phyloP scores from a whole-genome alignment of 2,888 invertebrate genomes.

The Trypoxylon attenuatum region DNA sequence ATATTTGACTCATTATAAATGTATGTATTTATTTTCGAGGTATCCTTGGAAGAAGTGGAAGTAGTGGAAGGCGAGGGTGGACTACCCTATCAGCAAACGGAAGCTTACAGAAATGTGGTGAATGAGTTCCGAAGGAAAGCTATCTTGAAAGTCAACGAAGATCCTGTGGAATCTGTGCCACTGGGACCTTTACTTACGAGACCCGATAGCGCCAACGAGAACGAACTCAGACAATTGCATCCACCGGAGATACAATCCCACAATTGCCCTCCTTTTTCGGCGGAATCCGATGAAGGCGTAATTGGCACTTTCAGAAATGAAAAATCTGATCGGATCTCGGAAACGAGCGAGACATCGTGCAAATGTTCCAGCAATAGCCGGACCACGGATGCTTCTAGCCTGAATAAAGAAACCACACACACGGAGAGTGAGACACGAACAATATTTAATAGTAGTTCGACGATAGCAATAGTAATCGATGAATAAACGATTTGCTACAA shows the following conservation, averaged over 20 bases:
- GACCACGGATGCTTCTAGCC: no score
- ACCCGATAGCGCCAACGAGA: conserved; percentile 49
- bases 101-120: conserved; percentile 51
- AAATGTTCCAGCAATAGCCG: no score
- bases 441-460: no score
- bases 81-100: conserved; percentile 57
- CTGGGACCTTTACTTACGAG: conserved; percentile 16
- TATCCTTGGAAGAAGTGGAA: conserved; percentile 2
- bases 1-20: no score
- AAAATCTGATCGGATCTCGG: no score
- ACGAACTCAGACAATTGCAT: conserved; percentile 53
- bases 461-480: no score
- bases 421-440: no score
- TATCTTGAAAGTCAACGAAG: background rate
- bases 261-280: conserved; percentile 14
- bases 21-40: conserved; percentile 6
- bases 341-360: no score
- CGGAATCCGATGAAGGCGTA: conserved; percentile 34
- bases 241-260: conserved; percentile 19
- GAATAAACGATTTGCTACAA: background rate
- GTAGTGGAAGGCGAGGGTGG: background rate
- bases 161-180: conserved; percentile 3
- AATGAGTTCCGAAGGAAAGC: conserved; percentile 48
- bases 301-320: conserved; percentile 42
- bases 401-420: no score